Percentiles rank a stretch among this genome's conserved stretches.
phyloP scores from a whole-genome alignment of 2,113 vertebrate genomes.

The Petromus typicus region DNA sequence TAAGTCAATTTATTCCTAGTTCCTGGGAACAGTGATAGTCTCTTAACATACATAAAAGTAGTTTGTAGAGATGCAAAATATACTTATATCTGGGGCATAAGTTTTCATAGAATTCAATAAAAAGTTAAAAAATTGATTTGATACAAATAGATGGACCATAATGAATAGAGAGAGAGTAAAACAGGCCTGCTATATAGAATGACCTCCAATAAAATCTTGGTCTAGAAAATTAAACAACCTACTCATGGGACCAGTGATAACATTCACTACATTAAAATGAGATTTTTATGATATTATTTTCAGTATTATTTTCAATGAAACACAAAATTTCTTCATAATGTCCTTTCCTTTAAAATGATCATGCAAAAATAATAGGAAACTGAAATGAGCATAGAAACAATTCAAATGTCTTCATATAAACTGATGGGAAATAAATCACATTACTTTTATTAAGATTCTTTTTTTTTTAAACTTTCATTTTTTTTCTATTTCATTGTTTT shows the following conservation, averaged over 20 bases:
- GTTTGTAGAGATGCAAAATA: neutral
- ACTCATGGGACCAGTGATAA: neutral
- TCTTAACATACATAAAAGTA: neutral
- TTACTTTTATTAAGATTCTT: neutral
- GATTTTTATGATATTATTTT: neutral
- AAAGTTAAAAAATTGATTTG: neutral
- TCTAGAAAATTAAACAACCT: neutral
- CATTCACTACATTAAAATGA: neutral
- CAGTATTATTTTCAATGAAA: neutral
- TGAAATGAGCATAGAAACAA: neutral
- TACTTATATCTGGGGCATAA: neutral
- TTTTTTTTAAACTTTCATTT: neutral
- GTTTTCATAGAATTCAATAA: neutral
- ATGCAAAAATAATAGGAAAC: neutral
- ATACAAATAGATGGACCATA: neutral
- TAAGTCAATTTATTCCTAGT: neutral
- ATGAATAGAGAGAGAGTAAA: neutral
- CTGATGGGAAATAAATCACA: neutral
- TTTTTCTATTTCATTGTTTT: constrained; percentile 4
- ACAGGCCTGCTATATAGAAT: neutral
- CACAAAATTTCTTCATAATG: neutral
- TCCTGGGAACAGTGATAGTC: neutral
- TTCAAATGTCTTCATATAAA: neutral
- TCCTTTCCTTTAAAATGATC: neutral
- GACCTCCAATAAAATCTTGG: neutral